Evolutionary conservation across 2,888 invertebrate genomes (phyloP).

Genomic region (Ganaspis brasiliensis): DNA sequence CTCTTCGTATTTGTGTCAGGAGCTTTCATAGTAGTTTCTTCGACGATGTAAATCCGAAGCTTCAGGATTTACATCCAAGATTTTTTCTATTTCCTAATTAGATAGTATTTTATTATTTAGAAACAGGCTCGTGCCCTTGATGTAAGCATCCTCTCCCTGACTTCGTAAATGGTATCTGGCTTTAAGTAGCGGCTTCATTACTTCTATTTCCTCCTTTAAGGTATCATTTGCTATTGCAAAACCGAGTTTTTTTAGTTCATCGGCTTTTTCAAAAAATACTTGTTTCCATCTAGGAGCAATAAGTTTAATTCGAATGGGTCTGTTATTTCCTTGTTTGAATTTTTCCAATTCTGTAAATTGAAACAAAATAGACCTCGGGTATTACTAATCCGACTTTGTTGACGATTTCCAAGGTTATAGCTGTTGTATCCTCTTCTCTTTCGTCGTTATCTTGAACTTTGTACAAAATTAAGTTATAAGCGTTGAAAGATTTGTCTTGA

Average conservation of each 20-base stretch:
- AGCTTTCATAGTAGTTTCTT: too few relatives aligned
- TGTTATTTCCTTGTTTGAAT: not conserved
- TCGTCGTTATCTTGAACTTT: not conserved
- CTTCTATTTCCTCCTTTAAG: not conserved
- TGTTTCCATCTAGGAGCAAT: not conserved
- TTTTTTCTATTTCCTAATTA: not conserved
- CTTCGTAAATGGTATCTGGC: not conserved
- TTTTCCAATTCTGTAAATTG: not conserved
- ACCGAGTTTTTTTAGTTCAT: not conserved
- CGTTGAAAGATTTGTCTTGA: not conserved
- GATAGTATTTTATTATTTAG: not conserved
- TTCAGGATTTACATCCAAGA: not conserved
- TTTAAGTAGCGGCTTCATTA: not conserved
- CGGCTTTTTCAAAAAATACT: not conserved
- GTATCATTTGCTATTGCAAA: not conserved
- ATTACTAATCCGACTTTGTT: not conserved
- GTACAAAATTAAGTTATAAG: not conserved
- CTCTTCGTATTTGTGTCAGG: too few relatives aligned
- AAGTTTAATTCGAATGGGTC: not conserved
- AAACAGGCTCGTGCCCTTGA: not conserved
- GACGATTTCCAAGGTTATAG: not conserved
- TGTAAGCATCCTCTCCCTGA: not conserved
- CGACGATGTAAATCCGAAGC: too few relatives aligned
- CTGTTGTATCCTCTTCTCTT: not conserved
- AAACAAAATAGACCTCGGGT: not conserved